Percentiles rank a stretch among this genome's conserved stretches.
Conservation (phyloP, 2,797 vertebrate genomes). For the Epinephelus awoara region DNA sequence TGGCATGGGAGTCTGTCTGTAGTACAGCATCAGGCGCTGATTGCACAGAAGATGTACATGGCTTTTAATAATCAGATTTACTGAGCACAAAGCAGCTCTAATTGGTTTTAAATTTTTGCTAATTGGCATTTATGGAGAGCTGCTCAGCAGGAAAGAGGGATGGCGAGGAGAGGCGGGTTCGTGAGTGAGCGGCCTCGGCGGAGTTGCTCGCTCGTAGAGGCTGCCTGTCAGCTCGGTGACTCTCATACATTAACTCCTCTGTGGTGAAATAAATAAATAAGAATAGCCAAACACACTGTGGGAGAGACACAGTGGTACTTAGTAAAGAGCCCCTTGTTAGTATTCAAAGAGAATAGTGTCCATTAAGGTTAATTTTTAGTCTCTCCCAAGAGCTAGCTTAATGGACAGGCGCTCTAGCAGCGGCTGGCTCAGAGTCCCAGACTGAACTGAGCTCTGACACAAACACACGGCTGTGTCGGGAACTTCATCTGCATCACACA, state of each 20-base stretch:
- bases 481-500: constrained; percentile 50
- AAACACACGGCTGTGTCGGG: constrained; percentile 11
- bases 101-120: constrained; percentile 76
- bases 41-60: constrained; percentile 61
- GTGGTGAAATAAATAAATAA: constrained; percentile 59
- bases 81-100: constrained; percentile 73
- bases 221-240: constrained; percentile 30
- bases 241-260: constrained; percentile 36
- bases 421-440: constrained; percentile 31
- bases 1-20: constrained; percentile 48
- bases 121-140: constrained; percentile 79
- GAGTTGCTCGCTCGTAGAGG: constrained; percentile 13
- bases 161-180: constrained; percentile 14
- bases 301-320: constrained; percentile 28
- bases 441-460: constrained; percentile 39
- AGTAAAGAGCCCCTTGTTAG: constrained; percentile 62
- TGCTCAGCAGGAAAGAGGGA: constrained; percentile 52
- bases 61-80: constrained; percentile 80
- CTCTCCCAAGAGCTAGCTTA: constrained; percentile 58
- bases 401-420: constrained; percentile 60
- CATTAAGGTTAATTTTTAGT: constrained; percentile 70
- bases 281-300: constrained; percentile 45
- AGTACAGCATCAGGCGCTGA: constrained; percentile 38
- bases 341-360: constrained; percentile 60
- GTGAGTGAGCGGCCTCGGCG: constrained; percentile 27